Conservation (phyloP, 2,888 invertebrate genomes). For the Toxonevra muliebris region DNA sequence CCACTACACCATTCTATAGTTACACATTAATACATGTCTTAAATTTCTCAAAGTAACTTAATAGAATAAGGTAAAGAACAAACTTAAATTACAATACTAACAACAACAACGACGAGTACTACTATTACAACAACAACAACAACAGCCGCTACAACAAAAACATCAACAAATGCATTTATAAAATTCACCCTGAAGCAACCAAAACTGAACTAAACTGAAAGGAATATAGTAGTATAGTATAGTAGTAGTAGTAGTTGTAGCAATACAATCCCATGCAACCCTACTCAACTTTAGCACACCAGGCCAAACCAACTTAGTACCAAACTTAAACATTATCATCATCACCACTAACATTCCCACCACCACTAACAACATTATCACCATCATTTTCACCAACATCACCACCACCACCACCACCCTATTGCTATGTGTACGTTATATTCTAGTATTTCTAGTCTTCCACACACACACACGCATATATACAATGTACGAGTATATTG, state of each 20-base stretch:
- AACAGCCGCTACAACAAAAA: conserved; percentile 37
- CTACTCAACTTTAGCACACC: not conserved
- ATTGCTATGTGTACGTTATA: too few relatives aligned
- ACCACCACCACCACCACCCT: too few relatives aligned
- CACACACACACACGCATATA: too few relatives aligned
- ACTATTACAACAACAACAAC: conserved; percentile 40
- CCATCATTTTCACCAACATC: too few relatives aligned
- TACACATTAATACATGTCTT: conserved; percentile 53
- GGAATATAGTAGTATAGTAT: conserved; percentile 33
- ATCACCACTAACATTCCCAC: too few relatives aligned
- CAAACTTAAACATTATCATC: too few relatives aligned
- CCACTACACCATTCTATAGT: conserved; percentile 17
- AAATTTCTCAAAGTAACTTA: conserved; percentile 49
- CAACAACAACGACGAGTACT: conserved; percentile 39
- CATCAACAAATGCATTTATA: conserved; percentile 14
- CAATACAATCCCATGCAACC: conserved; percentile 1
- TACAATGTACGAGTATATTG: too few relatives aligned
- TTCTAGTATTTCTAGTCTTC: too few relatives aligned
- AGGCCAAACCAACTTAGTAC: too few relatives aligned
- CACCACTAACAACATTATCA: too few relatives aligned
- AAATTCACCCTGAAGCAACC: conserved; percentile 32
- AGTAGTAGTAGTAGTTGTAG: conserved; percentile 31
- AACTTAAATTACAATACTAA: conserved; percentile 32
- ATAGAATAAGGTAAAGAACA: conserved; percentile 50
- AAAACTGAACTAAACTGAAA: conserved; percentile 32